Evolutionary conservation across 2,113 vertebrate species (phyloP).

Genomic region (Smithornis capensis): DNA sequence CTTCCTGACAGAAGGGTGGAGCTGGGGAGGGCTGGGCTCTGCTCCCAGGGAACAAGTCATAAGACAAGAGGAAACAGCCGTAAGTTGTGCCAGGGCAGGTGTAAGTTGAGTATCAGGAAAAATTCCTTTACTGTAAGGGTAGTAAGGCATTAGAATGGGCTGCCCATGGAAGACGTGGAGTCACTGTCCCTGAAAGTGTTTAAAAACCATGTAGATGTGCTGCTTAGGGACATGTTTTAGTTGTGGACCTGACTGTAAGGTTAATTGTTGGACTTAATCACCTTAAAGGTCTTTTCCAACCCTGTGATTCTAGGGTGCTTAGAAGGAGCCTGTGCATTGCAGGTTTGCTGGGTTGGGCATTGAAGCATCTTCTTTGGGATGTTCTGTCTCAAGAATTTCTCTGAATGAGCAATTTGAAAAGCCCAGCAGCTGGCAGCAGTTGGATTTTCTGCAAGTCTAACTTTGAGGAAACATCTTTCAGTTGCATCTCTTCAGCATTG

Average conservation of each 20-base stretch:
- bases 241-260: background rate
- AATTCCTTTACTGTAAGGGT: background rate
- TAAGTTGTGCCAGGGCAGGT: background rate
- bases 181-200: background rate
- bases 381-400: background rate
- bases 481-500: background rate
- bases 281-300: background rate
- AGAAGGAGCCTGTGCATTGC: background rate
- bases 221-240: background rate
- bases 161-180: background rate
- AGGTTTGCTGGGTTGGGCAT: background rate
- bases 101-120: background rate
- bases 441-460: background rate
- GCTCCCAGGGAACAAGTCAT: background rate
- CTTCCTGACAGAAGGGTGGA: background rate
- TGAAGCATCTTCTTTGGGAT: background rate
- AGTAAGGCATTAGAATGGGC: background rate
- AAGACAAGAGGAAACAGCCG: background rate
- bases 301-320: background rate
- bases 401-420: background rate
- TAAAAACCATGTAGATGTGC: background rate
- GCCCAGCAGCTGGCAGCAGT: no score
- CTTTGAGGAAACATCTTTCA: background rate
- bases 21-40: background rate
- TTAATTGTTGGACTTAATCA: accelerated